A percentile compares a stretch with the other conserved stretches of the same genome.
phyloP scores from a whole-genome alignment of 2,113 vertebrate genomes.

The Desmodus rotundus region DNA sequence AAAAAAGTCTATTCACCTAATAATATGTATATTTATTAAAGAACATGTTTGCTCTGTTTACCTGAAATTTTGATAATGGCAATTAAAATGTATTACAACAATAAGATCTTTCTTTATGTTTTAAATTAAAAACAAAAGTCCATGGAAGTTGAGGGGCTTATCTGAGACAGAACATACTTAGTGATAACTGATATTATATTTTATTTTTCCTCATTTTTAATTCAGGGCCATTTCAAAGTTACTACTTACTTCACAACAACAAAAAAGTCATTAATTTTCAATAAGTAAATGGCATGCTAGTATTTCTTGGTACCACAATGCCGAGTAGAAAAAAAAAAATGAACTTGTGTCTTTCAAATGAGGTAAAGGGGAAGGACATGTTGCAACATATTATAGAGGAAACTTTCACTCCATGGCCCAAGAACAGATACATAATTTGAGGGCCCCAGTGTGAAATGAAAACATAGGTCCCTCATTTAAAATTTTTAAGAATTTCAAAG shows the following conservation, averaged over 20 bases:
- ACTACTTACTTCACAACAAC: background rate
- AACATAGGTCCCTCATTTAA: background rate
- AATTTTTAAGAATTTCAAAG: background rate
- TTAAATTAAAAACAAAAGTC: background rate
- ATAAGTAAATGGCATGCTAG: background rate
- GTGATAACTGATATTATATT: background rate
- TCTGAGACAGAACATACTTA: background rate
- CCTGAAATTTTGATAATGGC: background rate
- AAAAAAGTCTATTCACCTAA: background rate
- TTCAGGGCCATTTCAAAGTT: background rate
- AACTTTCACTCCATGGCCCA: background rate
- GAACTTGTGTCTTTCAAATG: background rate
- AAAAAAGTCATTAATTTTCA: background rate
- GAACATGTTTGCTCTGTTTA: background rate
- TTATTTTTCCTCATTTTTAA: background rate
- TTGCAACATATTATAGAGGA: background rate
- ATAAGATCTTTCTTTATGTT: background rate
- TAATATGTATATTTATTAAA: background rate
- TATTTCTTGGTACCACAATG: background rate
- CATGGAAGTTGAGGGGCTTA: background rate
- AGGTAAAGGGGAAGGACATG: background rate
- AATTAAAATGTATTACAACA: background rate
- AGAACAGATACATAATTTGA: background rate
- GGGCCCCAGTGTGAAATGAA: background rate
- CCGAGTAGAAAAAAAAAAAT: background rate